Evolutionary conservation across 2,113 vertebrate genomes (phyloP).

Genomic region (Blennius ocellaris): DNA sequence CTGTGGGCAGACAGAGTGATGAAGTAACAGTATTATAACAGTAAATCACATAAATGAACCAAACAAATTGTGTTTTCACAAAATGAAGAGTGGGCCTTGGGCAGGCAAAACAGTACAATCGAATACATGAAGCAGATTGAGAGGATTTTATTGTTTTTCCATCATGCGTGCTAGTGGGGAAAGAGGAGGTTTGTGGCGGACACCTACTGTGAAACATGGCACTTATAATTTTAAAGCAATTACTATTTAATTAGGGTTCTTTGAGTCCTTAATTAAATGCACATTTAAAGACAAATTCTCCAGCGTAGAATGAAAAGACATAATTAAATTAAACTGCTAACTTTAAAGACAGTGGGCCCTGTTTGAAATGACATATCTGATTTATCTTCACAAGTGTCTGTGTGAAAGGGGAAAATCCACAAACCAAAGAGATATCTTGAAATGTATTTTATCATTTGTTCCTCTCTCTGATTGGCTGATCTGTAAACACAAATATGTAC

Average conservation of each 20-base stretch:
- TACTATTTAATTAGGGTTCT: slow-evolving; percentile 67
- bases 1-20: slow-evolving; percentile 36
- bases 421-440: not conserved
- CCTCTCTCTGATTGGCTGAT: slow-evolving; percentile 11
- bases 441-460: slow-evolving; percentile 17
- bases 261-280: slow-evolving; percentile 72
- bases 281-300: slow-evolving; percentile 55
- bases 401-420: slow-evolving; percentile 20
- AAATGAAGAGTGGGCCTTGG: slow-evolving; percentile 53
- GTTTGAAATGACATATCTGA: slow-evolving; percentile 53
- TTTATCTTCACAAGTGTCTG: slow-evolving; percentile 41
- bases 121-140: slow-evolving; percentile 56
- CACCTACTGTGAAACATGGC: slow-evolving; percentile 47
- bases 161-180: slow-evolving; percentile 23
- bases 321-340: slow-evolving; percentile 54
- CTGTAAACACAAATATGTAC: slow-evolving; percentile 25
- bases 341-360: slow-evolving; percentile 23
- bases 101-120: slow-evolving; percentile 35
- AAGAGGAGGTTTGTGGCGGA: slow-evolving; percentile 18
- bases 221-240: slow-evolving; percentile 41
- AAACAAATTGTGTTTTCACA: slow-evolving; percentile 63
- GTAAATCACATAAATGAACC: slow-evolving; percentile 60
- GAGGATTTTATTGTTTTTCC: slow-evolving; percentile 39
- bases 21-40: slow-evolving; percentile 58
- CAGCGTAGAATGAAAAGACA: slow-evolving; percentile 48